phyloP scores from a whole-genome alignment of 2,888 invertebrate species.

The Mythimna ferrago region DNA sequence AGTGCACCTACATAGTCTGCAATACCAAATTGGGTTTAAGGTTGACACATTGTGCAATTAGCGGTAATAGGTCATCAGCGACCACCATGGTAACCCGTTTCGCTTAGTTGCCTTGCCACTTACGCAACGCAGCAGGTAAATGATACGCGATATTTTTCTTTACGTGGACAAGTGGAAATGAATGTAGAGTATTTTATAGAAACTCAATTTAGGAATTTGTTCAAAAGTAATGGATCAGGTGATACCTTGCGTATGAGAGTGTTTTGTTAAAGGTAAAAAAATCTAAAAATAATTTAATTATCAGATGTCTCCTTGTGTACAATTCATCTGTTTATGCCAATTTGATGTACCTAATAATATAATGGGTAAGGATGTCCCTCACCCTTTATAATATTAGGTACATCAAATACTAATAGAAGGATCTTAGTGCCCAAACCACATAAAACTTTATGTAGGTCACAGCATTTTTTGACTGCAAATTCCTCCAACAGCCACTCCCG shows the following conservation, averaged over 20 bases:
- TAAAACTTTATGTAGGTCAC: slow-evolving; percentile 19
- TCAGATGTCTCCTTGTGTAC: no score
- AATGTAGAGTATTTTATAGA: background rate
- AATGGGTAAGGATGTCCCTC: background rate
- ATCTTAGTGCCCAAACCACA: background rate
- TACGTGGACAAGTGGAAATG: slow-evolving; percentile 13
- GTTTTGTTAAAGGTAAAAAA: background rate
- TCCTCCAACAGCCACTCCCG: slow-evolving; percentile 4
- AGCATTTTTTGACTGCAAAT: background rate
- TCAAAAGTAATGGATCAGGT: no score
- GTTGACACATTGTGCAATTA: slow-evolving; percentile 55
- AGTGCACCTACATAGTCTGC: slow-evolving; percentile 16
- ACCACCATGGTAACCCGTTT: slow-evolving; percentile 59
- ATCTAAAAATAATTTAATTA: no score
- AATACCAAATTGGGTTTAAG: slow-evolving; percentile 54
- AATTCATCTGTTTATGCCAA: no score
- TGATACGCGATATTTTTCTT: slow-evolving; percentile 38
- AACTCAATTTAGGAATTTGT: background rate
- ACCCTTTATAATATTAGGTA: no score
- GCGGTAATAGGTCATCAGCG: slow-evolving; percentile 55
- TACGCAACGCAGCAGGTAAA: slow-evolving; percentile 46
- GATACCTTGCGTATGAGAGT: background rate
- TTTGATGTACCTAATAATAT: background rate
- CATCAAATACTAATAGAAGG: no score
- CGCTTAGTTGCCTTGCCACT: slow-evolving; percentile 44